Evolutionary conservation across 1,140 invertebrate species (phyloP), one percentile per base, ranked within the genome.

Genomic region (Battus philenor): DNA sequence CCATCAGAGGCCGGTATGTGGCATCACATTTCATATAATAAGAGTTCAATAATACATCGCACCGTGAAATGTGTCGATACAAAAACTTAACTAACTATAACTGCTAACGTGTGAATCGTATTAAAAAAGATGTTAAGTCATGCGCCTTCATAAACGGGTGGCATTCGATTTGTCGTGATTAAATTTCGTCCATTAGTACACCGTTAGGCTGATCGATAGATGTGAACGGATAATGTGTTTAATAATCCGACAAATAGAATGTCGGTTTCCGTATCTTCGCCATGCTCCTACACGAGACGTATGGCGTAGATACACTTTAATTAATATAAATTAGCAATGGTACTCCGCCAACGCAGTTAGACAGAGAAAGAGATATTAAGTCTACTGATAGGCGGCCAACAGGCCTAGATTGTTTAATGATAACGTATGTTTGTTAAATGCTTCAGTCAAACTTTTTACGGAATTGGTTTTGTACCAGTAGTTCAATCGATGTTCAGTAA

Each of bases 1-100:
- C 71, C 77, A 81, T 83, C 78, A 85, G 71, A 50, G 60, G 51
- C 54, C 56, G 80, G 78, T 82, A 82, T 82, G 78, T 82, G 70
- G 74, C 67, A 80, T 76, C 73, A 77, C 75, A 82, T 81, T 85
- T 85, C 77, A 85, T 83, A 83, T 82, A 83, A 85, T 83, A 83
- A 81, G 76, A 83, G 51, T 75, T 76, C 65, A 80, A 85, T n/a
- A n/a, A n/a, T 83, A 83, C 75, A 71, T 80, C 75, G 68, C 63
- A 81, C 81, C 81, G 81, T 85, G 79, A 85, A 85, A 85, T 80
- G 78, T 82, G 60, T 68, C 68, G 77, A 74, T 76, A 81, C 62
- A 85, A 85, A 83, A 83, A 85, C 75, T 85, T 79, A 80, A 82
- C 77, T 80, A 79, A 81, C 75, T 83, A 83, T 85, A 83, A 76